These are phyloP conservation scores for Rhabdomys pumilio DNA, from an alignment of 2,797 vertebrate genomes.

Conservation along the genomic window DNA sequence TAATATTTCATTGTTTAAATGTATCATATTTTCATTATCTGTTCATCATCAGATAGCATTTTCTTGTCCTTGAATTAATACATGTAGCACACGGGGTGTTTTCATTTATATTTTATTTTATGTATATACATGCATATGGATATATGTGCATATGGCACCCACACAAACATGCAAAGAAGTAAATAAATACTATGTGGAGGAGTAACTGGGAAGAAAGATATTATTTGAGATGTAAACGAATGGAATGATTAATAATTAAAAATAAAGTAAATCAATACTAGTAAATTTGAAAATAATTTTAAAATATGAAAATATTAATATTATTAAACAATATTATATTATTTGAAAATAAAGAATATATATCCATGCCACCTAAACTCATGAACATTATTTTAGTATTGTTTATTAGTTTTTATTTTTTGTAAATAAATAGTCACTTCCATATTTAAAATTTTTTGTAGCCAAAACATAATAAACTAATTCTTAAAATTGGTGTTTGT, in stretches of 20 bases:
- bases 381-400: not conserved
- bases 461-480: not conserved
- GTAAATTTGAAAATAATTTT: not conserved
- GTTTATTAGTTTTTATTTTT: not conserved
- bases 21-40: not conserved
- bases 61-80: conserved; percentile 44
- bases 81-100: not conserved
- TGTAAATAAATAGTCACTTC: not conserved
- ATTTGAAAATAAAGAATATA: not conserved
- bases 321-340: not conserved
- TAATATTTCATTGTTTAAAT: not conserved
- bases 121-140: too few relatives aligned
- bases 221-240: too few relatives aligned
- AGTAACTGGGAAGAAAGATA: too few relatives aligned
- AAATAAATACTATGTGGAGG: not conserved
- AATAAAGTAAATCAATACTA: not conserved
- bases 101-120: not conserved
- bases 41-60: not conserved
- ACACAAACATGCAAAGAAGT: not conserved
- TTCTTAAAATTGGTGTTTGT: conserved; percentile 28
- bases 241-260: too few relatives aligned
- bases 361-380: not conserved
- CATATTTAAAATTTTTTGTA: not conserved
- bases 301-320: not conserved
- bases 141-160: fast-evolving